phyloP scores from a whole-genome alignment of 2,797 vertebrate species.

The Hypotaenidia okinawae region DNA sequence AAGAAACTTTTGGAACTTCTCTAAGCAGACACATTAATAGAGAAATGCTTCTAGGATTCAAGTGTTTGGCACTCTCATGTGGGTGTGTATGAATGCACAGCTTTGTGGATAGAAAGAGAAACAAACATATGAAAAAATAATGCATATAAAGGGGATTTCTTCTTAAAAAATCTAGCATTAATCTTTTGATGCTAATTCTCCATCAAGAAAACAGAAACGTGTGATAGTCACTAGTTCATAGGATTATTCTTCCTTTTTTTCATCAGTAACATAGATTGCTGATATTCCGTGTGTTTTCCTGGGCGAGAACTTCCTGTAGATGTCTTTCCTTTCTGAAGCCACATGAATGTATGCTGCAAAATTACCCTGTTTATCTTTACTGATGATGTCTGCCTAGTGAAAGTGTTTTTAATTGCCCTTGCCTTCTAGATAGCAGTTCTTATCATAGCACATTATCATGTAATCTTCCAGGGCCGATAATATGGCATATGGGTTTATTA shows the following conservation, averaged over 20 bases:
- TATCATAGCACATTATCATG: conserved; percentile 46
- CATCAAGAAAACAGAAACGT: background rate
- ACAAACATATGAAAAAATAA: background rate
- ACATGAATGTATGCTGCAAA: conserved; percentile 9
- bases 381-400: conserved; percentile 35
- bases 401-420: conserved; percentile 60
- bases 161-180: background rate
- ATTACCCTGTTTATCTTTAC: conserved; percentile 44
- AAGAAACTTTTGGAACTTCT: background rate
- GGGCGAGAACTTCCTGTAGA: background rate
- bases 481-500: conserved; percentile 33
- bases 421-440: conserved; percentile 42
- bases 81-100: background rate
- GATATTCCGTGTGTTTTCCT: background rate
- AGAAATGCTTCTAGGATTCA: background rate
- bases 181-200: background rate
- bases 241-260: background rate
- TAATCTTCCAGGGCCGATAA: conserved; percentile 13
- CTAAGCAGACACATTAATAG: background rate
- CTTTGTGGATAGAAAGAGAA: background rate
- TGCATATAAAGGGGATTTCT: background rate
- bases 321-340: background rate
- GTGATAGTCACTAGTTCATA: background rate
- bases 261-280: background rate
- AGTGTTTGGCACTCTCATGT: background rate